Base-by-base conservation (phyloP, 2,113 vertebrate genomes). In the Quiscalus mexicanus region DNA sequence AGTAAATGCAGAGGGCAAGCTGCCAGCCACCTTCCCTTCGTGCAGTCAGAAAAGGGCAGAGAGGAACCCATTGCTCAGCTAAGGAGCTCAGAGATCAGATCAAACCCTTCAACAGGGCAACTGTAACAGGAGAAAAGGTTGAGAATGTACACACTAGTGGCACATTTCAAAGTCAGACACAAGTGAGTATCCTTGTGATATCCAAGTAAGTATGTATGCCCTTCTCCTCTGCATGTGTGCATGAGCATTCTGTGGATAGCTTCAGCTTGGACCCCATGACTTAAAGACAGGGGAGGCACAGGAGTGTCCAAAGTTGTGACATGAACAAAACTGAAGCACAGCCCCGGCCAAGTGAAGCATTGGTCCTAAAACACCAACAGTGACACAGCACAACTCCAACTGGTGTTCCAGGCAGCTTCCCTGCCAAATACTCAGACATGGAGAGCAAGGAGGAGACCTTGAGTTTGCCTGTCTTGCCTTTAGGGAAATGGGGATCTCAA, bases 251-350 rank as follows among this genome's bases (percentile, higher is more conserved):
- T 84, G 33, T n/a, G 39, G 73, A 37, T 0, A 4, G 50, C 9
- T 41, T 18, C 77, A 82, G 28, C 42, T 42, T 49, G 15, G 17
- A 58, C 17, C 8, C 20, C 0, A 0, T 23, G 31, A 28, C n/a
- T 52, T 53, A 41, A 24, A 53, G n/a, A 19, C 30, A 23, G 11
- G 28, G 37, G 12, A 22, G 11, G 6, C 24, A 47, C 5, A 20
- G 19, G 6, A 37, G 12, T 31, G 53, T 42, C 33, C 67, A 69
- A 80, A 87, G 41, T 9, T 4, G 53, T 10, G 21, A 35, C 0
- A 0, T 5, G 37, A 78, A 49, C 8, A 31, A 76, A 68, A 11
- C 6, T 0, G 0, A 87, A 90, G 55, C 30, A 87, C 2, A 3
- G 64, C 2, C 41, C 21, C 55, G 60, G 15, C 30, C 39, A 81